Conservation (phyloP, 2,797 vertebrate species). For the Rachycentron canadum region DNA sequence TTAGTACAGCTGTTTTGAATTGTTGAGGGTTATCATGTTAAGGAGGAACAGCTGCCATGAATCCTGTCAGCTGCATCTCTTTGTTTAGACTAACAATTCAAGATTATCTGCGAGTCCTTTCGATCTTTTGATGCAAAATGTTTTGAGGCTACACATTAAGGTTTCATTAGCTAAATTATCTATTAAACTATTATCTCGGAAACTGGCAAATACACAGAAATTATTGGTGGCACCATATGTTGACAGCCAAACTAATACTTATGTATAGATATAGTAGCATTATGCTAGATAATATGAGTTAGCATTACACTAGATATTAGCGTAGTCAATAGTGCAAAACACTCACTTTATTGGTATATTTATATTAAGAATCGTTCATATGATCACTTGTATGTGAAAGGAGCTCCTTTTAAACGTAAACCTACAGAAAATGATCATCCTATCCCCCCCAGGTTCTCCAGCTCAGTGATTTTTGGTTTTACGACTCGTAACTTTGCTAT, state of each 20-base stretch:
- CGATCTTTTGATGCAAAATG: constrained; percentile 17
- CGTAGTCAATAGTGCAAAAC: neutral
- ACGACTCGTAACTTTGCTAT: neutral
- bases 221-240: neutral
- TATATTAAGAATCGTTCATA: neutral
- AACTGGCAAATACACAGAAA: neutral
- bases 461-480: neutral
- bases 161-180: constrained; percentile 22
- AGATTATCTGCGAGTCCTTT: constrained; percentile 35
- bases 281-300: neutral
- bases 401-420: neutral
- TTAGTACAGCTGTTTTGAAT: constrained; percentile 80
- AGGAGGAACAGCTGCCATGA: constrained; percentile 72
- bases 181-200: neutral
- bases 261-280: neutral
- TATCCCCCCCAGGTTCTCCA: neutral
- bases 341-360: neutral
- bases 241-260: neutral
- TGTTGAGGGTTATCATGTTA: constrained; percentile 71
- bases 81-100: constrained; percentile 57
- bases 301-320: too few species aligned
- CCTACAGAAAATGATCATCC: neutral
- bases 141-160: constrained; percentile 30
- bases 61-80: constrained; percentile 65
- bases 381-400: neutral